Evolutionary conservation across 2,888 invertebrate genomes (phyloP), one percentile per base, ranked within the genome.

Genomic region (Eristalinus sepulchralis): DNA sequence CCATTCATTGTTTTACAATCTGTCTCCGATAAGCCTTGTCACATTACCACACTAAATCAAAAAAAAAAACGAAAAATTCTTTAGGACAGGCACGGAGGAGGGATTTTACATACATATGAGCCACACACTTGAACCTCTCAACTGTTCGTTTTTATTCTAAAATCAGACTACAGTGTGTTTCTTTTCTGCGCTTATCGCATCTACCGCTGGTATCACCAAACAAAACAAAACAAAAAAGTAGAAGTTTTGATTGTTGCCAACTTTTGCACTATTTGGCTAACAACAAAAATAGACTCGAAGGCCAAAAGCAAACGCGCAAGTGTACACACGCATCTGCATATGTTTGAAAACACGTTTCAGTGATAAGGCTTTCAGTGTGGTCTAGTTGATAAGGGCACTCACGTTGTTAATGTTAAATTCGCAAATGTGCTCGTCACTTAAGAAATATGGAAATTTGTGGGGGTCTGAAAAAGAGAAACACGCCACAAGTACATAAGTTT

Each of bases 331-430:
- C 8, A 33, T 33, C 8, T 55, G 55, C 11, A 31, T 27, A 39
- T 17, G 6, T 27, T 39, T 5, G 10, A 10, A 0, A 72, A 53
- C 47, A 62, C 71, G 47, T 72, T 72, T 47, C 33, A 20, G 27
- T 62, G 71, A 72, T 72, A 62, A 60, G 47, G 39, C 60, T 22
- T 33, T 62, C 62, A 22, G 62, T 47, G 71, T 62, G 62, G 71
- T 62, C 71, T 11, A 20, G 2, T 31, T 20, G 47, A 20, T 62
- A 20, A 34, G 24, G 27, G 11, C 10, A 36, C n/a, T 34, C 34
- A 9, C 17, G 8, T 1, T 8, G n/a, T 47, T 17, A 6, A n/a
- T 11, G 39, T 11, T 2, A n/a, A n/a, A 13, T 39, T 39, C 1
- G 13, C n/a, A 0, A 39, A 39, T 34, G 34, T 34, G 34, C 6